Percentiles rank a stretch among this genome's conserved stretches.
These are phyloP conservation scores for Drosophila pandora DNA, from an alignment of 1,140 invertebrate species.

Conservation along the genomic window DNA sequence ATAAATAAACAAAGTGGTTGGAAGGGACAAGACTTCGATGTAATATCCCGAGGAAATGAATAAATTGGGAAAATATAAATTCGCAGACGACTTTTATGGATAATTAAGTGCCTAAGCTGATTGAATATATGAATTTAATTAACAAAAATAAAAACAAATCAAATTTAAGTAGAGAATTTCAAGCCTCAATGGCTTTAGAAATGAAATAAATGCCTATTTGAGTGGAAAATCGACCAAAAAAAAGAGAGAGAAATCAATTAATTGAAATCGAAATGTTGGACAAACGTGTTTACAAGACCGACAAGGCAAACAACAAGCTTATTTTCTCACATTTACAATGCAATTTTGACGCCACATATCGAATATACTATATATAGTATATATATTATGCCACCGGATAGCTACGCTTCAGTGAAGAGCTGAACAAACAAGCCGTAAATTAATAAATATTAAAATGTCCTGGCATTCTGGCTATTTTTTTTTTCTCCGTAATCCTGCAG, in stretches of 20 bases:
- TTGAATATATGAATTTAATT: too few species aligned
- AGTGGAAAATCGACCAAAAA: not conserved
- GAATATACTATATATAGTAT: not conserved
- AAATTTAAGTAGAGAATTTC: not conserved
- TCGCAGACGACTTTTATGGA: too few species aligned
- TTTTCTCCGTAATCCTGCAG: not conserved
- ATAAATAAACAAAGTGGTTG: too few species aligned
- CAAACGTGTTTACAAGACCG: conserved; percentile 51
- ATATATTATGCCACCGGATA: conserved; percentile 39
- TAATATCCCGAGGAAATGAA: too few species aligned
- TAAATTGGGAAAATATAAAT: too few species aligned
- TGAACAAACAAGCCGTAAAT: conserved; percentile 63
- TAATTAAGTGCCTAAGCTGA: too few species aligned
- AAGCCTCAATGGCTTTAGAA: conserved; percentile 13
- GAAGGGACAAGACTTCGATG: too few species aligned
- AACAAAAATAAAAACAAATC: too few species aligned
- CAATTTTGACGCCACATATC: conserved; percentile 33
- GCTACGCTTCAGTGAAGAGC: conserved; percentile 43
- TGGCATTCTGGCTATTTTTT: conserved; percentile 5
- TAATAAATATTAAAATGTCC: conserved; percentile 71
- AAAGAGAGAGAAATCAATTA: conserved; percentile 40
- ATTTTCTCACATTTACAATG: conserved; percentile 36
- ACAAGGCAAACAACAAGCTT: conserved; percentile 35
- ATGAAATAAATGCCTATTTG: conserved; percentile 17
- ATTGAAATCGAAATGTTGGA: conserved; percentile 34